Evolutionary conservation across 2,113 vertebrate species (phyloP).

Genomic region (Neolamprologus hecqui): DNA sequence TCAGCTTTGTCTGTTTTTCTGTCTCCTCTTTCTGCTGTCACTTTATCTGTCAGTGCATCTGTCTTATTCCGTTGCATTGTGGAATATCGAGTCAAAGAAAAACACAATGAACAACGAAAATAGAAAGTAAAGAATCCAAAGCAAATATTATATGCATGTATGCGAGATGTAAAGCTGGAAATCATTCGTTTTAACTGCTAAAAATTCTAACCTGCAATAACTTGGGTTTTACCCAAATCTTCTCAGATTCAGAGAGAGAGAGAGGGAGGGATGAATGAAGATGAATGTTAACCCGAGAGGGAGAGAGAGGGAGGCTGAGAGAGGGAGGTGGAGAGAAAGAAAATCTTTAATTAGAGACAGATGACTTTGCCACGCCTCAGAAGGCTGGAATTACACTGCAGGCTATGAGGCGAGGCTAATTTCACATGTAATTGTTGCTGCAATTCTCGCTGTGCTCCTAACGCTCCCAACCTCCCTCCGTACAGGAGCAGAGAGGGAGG

Average conservation of each 20-base stretch:
- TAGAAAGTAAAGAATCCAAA: not conserved
- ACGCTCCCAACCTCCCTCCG: constrained; percentile 17
- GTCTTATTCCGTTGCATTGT: not conserved
- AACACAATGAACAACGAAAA: not conserved
- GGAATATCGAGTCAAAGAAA: not conserved
- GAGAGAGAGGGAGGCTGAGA: not conserved
- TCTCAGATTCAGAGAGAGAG: not conserved
- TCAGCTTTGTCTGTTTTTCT: not conserved
- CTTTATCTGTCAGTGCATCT: not conserved
- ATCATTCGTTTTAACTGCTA: not conserved
- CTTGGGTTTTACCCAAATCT: not conserved
- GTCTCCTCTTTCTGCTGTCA: not conserved
- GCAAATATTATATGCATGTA: not conserved
- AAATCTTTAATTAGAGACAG: constrained; percentile 71
- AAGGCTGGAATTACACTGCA: constrained; percentile 70
- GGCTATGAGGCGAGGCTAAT: constrained; percentile 63
- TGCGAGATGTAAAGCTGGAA: not conserved
- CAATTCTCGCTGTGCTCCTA: constrained; percentile 42
- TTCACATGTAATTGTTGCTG: constrained; percentile 68
- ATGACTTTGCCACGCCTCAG: constrained; percentile 61
- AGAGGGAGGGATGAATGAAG: not conserved
- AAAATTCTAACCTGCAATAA: not conserved
- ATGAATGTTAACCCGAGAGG: not conserved
- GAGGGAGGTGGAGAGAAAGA: not conserved
- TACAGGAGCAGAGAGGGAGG: not conserved